These are phyloP conservation scores for Aselliscus stoliczkanus DNA, from an alignment of 2,797 vertebrate species.

Conservation along the genomic window DNA sequence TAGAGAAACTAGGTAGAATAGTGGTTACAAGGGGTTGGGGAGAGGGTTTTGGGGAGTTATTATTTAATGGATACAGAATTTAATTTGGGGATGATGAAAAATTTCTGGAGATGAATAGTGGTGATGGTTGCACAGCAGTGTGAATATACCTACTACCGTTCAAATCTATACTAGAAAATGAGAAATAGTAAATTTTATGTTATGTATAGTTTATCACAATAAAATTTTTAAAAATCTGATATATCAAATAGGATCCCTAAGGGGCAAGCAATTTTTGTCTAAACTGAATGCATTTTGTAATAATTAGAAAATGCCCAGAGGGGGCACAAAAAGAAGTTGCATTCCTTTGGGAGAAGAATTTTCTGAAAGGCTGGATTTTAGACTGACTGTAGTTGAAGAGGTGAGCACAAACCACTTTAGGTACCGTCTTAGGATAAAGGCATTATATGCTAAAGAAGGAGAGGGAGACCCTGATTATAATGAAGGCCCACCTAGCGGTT, in stretches of 20 bases:
- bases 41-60: background rate
- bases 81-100: background rate
- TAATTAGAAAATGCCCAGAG: background rate
- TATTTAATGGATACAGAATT: background rate
- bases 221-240: background rate
- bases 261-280: background rate
- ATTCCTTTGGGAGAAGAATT: background rate
- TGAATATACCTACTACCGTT: background rate
- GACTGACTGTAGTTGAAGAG: background rate
- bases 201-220: background rate
- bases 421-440: background rate
- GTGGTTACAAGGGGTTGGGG: background rate
- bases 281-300: background rate
- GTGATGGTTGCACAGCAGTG: background rate
- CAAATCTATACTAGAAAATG: background rate
- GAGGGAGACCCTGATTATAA: background rate
- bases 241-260: background rate
- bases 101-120: background rate
- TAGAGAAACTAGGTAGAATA: background rate
- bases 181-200: background rate
- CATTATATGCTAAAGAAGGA: background rate
- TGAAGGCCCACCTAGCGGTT: background rate
- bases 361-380: background rate
- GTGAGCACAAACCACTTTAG: background rate
- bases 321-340: background rate